These are phyloP conservation scores for Eurytoma californica DNA, from an alignment of 2,888 invertebrate species.

Conservation along the genomic window DNA sequence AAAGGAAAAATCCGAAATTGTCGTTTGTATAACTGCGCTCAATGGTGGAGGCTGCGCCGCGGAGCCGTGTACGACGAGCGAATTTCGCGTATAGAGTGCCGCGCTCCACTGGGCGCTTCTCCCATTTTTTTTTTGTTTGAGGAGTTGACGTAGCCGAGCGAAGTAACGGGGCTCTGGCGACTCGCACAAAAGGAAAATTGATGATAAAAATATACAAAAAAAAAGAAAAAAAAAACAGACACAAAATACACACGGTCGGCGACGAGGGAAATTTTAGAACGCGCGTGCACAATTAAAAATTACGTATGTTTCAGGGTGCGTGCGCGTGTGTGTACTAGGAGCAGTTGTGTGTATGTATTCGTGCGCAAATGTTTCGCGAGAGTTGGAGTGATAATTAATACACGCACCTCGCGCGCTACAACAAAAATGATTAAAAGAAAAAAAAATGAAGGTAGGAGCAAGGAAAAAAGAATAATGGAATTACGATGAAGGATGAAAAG, in stretches of 20 bases:
- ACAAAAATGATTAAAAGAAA: constrained; percentile 19
- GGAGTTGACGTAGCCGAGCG: neutral
- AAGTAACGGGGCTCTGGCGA: neutral
- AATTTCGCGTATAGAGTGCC: too few species aligned
- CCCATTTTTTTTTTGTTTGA: neutral
- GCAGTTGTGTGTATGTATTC: constrained; percentile 30
- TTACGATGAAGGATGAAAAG: constrained; percentile 13
- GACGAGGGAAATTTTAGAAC: constrained; percentile 7
- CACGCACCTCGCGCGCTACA: constrained; percentile 56
- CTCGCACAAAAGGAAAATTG: too few species aligned
- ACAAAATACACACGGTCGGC: neutral
- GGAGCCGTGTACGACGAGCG: too few species aligned
- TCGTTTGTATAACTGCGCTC: too few species aligned
- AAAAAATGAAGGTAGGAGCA: constrained; percentile 26
- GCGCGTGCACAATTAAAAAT: constrained; percentile 12
- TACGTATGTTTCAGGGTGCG: neutral
- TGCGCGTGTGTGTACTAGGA: neutral
- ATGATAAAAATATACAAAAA: constrained; percentile 1
- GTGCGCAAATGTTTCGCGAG: constrained; percentile 29
- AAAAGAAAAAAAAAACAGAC: neutral
- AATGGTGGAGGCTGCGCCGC: too few species aligned
- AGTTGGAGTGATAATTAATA: constrained; percentile 35
- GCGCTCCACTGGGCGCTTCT: too few species aligned
- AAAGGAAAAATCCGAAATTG: too few species aligned
- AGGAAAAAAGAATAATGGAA: neutral